phyloP scores from a whole-genome alignment of 2,888 invertebrate species.

The Eupsilia transversa region DNA sequence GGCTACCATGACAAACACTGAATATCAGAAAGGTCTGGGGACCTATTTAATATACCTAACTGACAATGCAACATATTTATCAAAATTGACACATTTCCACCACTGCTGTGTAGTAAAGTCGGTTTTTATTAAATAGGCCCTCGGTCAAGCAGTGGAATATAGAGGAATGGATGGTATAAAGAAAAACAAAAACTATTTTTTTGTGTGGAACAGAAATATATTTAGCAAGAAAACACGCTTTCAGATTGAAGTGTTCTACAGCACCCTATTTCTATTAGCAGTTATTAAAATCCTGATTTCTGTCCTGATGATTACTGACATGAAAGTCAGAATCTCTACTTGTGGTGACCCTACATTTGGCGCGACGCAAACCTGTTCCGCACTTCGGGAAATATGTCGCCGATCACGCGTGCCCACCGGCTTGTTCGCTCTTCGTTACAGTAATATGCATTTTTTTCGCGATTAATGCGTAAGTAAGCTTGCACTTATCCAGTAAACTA shows the following conservation, averaged over 20 bases:
- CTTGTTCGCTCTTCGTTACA: slow-evolving; percentile 81
- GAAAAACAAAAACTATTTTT: background rate
- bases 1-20: slow-evolving; percentile 49
- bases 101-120: background rate
- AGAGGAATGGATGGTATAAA: background rate
- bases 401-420: slow-evolving; percentile 83
- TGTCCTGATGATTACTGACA: slow-evolving; percentile 1
- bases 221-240: background rate
- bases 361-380: slow-evolving; percentile 85
- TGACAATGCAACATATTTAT: background rate
- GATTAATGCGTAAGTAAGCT: slow-evolving; percentile 32
- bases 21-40: slow-evolving; percentile 2
- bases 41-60: background rate
- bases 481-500: slow-evolving; percentile 31
- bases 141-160: background rate
- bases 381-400: slow-evolving; percentile 87
- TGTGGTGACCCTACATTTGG: slow-evolving; percentile 64
- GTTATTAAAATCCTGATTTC: background rate
- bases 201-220: background rate
- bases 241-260: background rate
- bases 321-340: slow-evolving; percentile 1
- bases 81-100: background rate
- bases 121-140: background rate
- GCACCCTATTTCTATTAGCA: background rate
- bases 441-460: slow-evolving; percentile 74